Conservation (phyloP, 2,113 vertebrate species). For the Ploceus nigricollis region DNA sequence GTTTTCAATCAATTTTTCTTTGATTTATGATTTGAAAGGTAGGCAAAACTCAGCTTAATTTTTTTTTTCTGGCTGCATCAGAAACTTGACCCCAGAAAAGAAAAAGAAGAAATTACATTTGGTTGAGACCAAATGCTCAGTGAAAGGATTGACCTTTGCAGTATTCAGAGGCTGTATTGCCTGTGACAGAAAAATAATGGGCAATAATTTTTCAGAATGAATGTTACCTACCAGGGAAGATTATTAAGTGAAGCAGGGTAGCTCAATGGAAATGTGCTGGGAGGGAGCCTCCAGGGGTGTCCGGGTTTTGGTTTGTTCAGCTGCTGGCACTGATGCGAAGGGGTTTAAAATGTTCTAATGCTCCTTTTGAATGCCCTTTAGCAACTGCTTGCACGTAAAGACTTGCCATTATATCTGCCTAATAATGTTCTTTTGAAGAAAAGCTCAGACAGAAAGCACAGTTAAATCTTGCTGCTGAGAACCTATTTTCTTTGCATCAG, state of each 20-base stretch:
- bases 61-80: not conserved
- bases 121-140: not conserved
- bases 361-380: conserved; percentile 3
- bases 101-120: not conserved
- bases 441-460: not conserved
- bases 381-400: not conserved
- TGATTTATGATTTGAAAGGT: not conserved
- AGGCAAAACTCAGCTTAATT: not conserved
- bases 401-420: not conserved
- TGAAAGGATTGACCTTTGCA: not conserved
- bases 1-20: not conserved
- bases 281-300: not conserved
- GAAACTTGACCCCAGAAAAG: not conserved
- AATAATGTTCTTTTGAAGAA: not conserved
- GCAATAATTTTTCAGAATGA: not conserved
- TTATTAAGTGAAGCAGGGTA: not conserved
- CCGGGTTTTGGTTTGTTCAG: not conserved
- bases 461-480: not conserved
- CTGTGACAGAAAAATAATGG: not conserved
- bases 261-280: not conserved
- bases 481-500: not conserved
- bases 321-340: not conserved
- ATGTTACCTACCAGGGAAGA: conserved; percentile 18
- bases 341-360: not conserved
- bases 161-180: not conserved